Conservation (phyloP, 2,113 vertebrate species). For the Oenanthe oenanthe region DNA sequence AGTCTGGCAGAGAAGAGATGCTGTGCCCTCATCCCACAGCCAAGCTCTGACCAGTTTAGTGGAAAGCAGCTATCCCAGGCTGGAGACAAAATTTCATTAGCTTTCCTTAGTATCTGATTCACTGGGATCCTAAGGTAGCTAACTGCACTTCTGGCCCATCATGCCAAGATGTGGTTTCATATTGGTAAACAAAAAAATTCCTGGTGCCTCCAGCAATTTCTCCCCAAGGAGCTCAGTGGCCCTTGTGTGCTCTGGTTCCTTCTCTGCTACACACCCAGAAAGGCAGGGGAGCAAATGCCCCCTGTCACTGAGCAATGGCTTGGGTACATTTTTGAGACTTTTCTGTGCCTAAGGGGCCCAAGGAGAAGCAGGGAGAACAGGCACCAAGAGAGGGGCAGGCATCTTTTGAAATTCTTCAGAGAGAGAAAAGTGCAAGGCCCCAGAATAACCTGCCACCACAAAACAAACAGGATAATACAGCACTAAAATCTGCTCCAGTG, state of each 20-base stretch:
- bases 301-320: neutral
- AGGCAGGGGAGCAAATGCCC: neutral
- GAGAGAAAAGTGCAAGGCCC: neutral
- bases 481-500: neutral
- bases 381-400: accelerated
- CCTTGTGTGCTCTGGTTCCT: accelerated
- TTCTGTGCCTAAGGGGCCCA: neutral
- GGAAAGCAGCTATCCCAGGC: neutral
- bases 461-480: neutral
- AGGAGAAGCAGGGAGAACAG: neutral
- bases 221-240: neutral
- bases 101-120: neutral
- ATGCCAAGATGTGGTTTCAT: neutral
- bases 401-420: neutral
- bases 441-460: neutral
- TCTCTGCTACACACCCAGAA: neutral
- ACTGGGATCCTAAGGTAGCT: neutral
- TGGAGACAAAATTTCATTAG: neutral
- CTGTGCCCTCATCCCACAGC: neutral
- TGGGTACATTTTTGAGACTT: neutral
- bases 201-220: neutral
- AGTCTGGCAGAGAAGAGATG: neutral
- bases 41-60: neutral
- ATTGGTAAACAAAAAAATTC: neutral
- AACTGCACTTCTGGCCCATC: neutral